Evolutionary conservation across 2,113 vertebrate species (phyloP).

Genomic region (Falco punctatus): DNA sequence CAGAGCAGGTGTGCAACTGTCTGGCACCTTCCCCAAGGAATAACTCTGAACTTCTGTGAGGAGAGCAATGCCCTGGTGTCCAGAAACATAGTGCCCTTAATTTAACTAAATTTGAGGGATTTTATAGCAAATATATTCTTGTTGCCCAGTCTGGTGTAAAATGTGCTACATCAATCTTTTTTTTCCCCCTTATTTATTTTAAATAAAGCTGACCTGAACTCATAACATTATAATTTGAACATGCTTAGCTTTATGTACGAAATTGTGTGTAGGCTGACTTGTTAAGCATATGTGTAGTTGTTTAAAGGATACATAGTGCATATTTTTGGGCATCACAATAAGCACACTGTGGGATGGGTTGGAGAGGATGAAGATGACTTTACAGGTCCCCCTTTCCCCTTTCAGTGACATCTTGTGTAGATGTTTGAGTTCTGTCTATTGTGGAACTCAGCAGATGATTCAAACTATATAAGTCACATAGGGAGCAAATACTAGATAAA

Average conservation of each 20-base stretch:
- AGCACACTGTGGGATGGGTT: conserved; percentile 10
- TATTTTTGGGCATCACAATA: not conserved
- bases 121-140: not conserved
- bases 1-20: not conserved
- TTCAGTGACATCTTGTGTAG: not conserved
- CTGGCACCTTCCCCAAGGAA: not conserved
- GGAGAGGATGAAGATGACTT: not conserved
- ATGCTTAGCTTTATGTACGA: not conserved
- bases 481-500: not conserved
- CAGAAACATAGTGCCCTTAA: not conserved
- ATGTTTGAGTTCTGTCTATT: not conserved
- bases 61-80: not conserved
- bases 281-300: not conserved
- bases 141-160: not conserved
- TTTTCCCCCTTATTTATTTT: not conserved
- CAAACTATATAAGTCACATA: not conserved
- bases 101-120: not conserved
- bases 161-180: not conserved
- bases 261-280: conserved; percentile 32
- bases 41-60: not conserved
- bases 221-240: not conserved
- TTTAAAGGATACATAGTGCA: not conserved
- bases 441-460: not conserved
- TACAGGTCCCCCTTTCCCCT: not conserved
- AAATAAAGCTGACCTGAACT: not conserved